Evolutionary conservation across 1,140 invertebrate genomes (phyloP), one percentile per base, ranked within the genome.

Genomic region (Caerostris extrusa): DNA sequence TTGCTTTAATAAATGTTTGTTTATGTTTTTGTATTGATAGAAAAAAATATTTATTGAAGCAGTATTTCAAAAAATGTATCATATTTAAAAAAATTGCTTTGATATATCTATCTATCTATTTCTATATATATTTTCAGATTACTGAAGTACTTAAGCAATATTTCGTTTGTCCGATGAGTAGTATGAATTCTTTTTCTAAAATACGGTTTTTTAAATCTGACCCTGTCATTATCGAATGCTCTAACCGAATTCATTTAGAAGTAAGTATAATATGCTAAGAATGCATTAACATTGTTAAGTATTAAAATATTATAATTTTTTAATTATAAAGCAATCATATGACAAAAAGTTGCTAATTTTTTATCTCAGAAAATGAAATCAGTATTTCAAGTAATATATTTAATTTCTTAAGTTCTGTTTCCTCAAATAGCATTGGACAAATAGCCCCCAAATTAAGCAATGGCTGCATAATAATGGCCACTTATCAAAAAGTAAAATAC

Each of bases 171-270:
- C 91, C 91, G 17, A 93, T 93, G 91, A 87, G 58, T 34, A 34
- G 34, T 34, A 69, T 83, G 12, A 93, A 85, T 58, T 85, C 77
- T 53, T 93, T 55, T 61, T 61, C 91, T 7, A 93, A 93, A 77
- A 93, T 93, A 58, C 58, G 91, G 6, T 93, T 87, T 87, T 93
- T 71, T 87, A 19, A 34, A 19, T 93, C 91, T 17, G 57, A 69
- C 34, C 17, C 55, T 7, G 56, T 87, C n/a, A 53, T 14, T 87
- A 2, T 93, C 34, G 83, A 93, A 8, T 93, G 91, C 60, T 93
- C 91, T 55, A 93, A 93, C 34, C 53, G 61, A 34, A 93, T 93
- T n/a, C 82, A 93, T 61, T 67, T 93, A 87, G 91, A 93, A 50
- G 91, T 87, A 87, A 69, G 64, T 85, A 64, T 57, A n/a, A 34